These are phyloP conservation scores for Lochmaea capreae DNA, from an alignment of 2,888 invertebrate genomes.

Conservation along the genomic window DNA sequence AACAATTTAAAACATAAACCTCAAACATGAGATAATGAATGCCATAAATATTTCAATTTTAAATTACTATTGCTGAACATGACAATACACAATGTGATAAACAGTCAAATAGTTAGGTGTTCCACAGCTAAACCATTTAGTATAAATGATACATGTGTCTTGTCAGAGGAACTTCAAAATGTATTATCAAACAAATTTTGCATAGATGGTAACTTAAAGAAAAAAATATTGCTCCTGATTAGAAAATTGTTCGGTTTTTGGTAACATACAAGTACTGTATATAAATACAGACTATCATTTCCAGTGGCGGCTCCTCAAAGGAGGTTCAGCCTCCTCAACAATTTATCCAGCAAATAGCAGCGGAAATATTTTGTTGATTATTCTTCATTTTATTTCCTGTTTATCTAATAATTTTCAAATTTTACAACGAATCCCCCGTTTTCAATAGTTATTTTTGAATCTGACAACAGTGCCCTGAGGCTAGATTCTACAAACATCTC, in stretches of 20 bases:
- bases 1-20: conserved; percentile 20
- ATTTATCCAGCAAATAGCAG: too few relatives aligned
- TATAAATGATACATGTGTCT: background rate
- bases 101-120: conserved; percentile 3
- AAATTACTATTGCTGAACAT: conserved; percentile 15
- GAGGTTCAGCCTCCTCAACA: too few relatives aligned
- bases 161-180: background rate
- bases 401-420: too few relatives aligned
- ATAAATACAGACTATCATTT: too few relatives aligned
- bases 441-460: too few relatives aligned
- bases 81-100: conserved; percentile 18
- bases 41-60: conserved; percentile 7
- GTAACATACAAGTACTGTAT: too few relatives aligned
- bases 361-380: too few relatives aligned
- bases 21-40: conserved; percentile 14
- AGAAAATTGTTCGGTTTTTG: background rate
- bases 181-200: background rate
- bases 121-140: background rate
- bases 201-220: background rate
- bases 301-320: too few relatives aligned
- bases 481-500: too few relatives aligned
- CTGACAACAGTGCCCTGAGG: too few relatives aligned
- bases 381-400: too few relatives aligned
- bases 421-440: too few relatives aligned
- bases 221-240: background rate